phyloP scores from a whole-genome alignment of 2,113 vertebrate species.

The Butorides virescens region DNA sequence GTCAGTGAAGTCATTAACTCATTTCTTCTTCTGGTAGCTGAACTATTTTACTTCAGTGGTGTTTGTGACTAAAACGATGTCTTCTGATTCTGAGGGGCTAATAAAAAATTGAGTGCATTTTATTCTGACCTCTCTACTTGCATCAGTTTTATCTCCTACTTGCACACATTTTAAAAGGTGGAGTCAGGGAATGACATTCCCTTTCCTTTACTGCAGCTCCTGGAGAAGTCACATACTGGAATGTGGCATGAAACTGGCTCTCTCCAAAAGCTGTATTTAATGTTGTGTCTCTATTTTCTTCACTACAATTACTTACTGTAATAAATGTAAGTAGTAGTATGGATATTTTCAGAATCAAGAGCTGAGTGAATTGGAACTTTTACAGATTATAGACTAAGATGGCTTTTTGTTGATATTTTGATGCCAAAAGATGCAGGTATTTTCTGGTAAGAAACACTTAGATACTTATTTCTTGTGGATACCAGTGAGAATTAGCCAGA shows the following conservation, averaged over 20 bases:
- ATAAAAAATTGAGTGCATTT: neutral
- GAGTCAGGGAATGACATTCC: fast-evolving
- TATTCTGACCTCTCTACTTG: neutral
- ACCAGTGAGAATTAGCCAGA: neutral
- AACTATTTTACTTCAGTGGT: neutral
- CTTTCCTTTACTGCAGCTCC: neutral
- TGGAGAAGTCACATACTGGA: neutral
- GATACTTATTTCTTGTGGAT: neutral
- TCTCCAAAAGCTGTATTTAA: neutral
- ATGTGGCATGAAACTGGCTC: neutral
- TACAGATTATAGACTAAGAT: neutral
- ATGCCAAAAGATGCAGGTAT: neutral
- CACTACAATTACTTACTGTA: neutral
- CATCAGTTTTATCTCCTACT: neutral
- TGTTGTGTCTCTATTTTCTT: neutral
- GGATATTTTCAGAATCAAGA: neutral
- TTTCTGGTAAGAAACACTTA: neutral
- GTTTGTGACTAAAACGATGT: neutral
- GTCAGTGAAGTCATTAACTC: neutral
- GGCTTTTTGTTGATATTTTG: neutral
- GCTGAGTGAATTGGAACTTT: neutral
- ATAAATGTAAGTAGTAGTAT: neutral
- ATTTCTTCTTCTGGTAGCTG: neutral
- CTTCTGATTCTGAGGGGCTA: neutral
- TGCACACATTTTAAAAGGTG: neutral